Conservation (phyloP, 2,888 invertebrate species). For the Orchesella flavescens region DNA sequence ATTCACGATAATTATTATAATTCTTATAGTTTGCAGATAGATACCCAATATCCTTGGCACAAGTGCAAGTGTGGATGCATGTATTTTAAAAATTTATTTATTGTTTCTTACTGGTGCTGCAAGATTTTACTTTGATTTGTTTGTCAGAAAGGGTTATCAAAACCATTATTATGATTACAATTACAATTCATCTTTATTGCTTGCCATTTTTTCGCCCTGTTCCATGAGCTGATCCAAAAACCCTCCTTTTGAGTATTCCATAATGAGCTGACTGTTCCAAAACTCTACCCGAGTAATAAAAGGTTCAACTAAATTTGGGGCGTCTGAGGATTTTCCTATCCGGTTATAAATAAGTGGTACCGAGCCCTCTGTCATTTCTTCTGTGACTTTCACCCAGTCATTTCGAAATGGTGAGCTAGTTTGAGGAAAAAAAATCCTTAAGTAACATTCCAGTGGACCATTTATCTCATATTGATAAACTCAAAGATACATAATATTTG, state of each 20-base stretch:
- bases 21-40: too few species aligned
- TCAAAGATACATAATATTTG: neutral
- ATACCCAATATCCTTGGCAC: too few species aligned
- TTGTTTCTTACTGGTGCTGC: too few species aligned
- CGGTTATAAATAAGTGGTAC: constrained; percentile 64
- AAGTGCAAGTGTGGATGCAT: too few species aligned
- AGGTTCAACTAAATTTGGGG: constrained; percentile 53
- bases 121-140: too few species aligned
- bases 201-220: neutral
- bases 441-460: neutral
- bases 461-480: neutral
- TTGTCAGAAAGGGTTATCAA: too few species aligned
- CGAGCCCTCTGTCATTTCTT: constrained; percentile 47
- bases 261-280: constrained; percentile 62
- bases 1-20: too few species aligned
- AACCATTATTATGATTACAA: neutral
- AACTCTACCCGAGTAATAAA: constrained; percentile 63
- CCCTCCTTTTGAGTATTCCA: constrained; percentile 61
- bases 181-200: constrained; percentile 35
- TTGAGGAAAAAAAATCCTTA: neutral
- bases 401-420: constrained; percentile 2
- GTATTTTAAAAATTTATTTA: too few species aligned
- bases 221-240: constrained; percentile 36
- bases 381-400: constrained; percentile 49
- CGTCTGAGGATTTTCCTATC: constrained; percentile 31